Evolutionary conservation across 2,797 vertebrate genomes (phyloP).

Genomic region (Percopsis omiscomaycus): DNA sequence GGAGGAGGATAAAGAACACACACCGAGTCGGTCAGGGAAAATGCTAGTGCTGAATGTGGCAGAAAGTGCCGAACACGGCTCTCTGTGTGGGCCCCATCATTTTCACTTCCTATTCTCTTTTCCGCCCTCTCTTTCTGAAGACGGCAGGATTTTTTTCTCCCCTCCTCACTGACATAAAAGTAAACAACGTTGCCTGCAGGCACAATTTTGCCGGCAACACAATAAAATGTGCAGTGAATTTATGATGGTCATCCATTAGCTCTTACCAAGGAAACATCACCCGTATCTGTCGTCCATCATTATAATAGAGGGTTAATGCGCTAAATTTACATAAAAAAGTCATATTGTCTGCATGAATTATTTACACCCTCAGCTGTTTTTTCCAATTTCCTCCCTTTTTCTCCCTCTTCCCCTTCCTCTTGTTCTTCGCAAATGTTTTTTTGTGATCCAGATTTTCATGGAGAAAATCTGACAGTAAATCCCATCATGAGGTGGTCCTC

Average conservation of each 20-base stretch:
- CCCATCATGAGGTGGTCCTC: slow-evolving; percentile 85
- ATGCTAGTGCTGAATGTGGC: slow-evolving; percentile 68
- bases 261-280: slow-evolving; percentile 99
- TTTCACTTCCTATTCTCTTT: slow-evolving; percentile 79
- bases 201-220: slow-evolving; percentile 99
- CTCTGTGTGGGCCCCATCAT: slow-evolving; percentile 81
- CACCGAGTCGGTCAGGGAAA: slow-evolving; percentile 65
- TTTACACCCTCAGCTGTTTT: slow-evolving; percentile 99
- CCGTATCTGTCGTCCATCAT: slow-evolving; percentile 99
- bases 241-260: slow-evolving; percentile 99
- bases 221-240: slow-evolving; percentile 99
- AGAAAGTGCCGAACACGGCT: slow-evolving; percentile 76
- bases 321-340: slow-evolving; percentile 99
- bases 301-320: slow-evolving; percentile 99
- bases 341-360: slow-evolving; percentile 99
- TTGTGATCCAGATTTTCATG: slow-evolving; percentile 89
- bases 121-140: slow-evolving; percentile 76
- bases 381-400: slow-evolving; percentile 72
- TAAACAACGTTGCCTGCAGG: slow-evolving; percentile 99
- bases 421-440: slow-evolving; percentile 72
- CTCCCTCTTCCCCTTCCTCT: slow-evolving; percentile 36
- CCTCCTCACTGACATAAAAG: slow-evolving; percentile 93
- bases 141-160: slow-evolving; percentile 88
- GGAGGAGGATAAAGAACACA: slow-evolving; percentile 64
- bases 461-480: slow-evolving; percentile 96